These are phyloP conservation scores for Pangasius macronema DNA, from an alignment of 2,797 vertebrate genomes.

Conservation along the genomic window DNA sequence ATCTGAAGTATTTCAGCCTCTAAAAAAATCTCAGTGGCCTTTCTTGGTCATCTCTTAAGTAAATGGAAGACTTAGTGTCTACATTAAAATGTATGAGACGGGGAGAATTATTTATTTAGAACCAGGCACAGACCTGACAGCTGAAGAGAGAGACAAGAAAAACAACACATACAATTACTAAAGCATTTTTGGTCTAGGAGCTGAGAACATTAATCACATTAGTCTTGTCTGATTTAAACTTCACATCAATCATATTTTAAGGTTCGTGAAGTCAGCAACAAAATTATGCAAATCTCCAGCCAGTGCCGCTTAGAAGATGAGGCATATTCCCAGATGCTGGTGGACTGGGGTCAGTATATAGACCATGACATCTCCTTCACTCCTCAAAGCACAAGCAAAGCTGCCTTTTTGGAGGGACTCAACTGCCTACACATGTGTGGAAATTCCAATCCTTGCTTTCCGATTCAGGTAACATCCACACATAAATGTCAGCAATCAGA, in stretches of 20 bases:
- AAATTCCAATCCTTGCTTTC: constrained; percentile 83
- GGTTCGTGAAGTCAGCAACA: constrained; percentile 85
- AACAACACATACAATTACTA: constrained; percentile 31
- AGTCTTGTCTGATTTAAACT: constrained; percentile 31
- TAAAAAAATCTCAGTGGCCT: constrained; percentile 2
- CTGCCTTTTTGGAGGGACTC: constrained; percentile 50
- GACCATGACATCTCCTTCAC: constrained; percentile 90
- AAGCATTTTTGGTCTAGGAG: constrained; percentile 14
- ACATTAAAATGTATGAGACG: constrained; percentile 48
- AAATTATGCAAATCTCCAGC: constrained; percentile 76
- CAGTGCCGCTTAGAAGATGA: constrained; percentile 74
- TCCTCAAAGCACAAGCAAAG: constrained; percentile 77
- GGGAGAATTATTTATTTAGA: constrained; percentile 27
- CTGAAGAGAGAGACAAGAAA: constrained; percentile 25
- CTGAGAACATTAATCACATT: constrained; percentile 36
- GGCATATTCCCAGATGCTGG: constrained; percentile 83
- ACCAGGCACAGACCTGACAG: constrained; percentile 5
- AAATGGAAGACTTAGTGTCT: constrained; percentile 35
- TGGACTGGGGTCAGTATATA: constrained; percentile 93
- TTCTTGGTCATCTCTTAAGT: constrained; percentile 30
- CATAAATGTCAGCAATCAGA: constrained; percentile 7
- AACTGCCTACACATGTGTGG: constrained; percentile 79
- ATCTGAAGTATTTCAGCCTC: constrained; percentile 1
- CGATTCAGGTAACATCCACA: constrained; percentile 82
- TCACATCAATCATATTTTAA: constrained; percentile 64